These are phyloP conservation scores for Oxycera nigricornis DNA, from an alignment of 2,888 invertebrate genomes.

Conservation along the genomic window DNA sequence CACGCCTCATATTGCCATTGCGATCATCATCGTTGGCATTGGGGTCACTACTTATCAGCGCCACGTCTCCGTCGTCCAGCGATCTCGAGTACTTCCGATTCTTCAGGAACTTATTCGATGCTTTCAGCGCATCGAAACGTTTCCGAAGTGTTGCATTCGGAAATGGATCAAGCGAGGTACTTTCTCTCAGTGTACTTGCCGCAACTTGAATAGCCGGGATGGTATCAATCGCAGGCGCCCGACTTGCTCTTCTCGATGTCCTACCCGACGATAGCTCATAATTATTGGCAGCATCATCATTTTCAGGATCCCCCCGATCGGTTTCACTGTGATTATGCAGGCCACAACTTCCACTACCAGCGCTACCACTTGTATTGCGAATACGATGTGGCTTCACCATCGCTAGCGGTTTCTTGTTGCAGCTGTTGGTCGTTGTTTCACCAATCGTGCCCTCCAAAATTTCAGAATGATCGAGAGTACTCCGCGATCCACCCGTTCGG, in stretches of 20 bases:
- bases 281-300: constrained; percentile 50
- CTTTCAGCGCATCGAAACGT: constrained; percentile 54
- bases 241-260: constrained; percentile 52
- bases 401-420: constrained; percentile 58
- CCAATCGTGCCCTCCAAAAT: constrained; percentile 57
- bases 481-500: constrained; percentile 51
- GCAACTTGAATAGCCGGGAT: background rate
- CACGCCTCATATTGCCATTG: background rate
- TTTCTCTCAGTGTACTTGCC: constrained; percentile 64
- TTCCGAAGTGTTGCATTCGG: constrained; percentile 60
- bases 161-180: constrained; percentile 72
- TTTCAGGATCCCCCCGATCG: background rate
- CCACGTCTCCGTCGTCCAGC: constrained; percentile 55
- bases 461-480: constrained; percentile 62
- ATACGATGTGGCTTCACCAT: constrained; percentile 63
- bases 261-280: constrained; percentile 48
- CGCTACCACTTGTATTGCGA: constrained; percentile 64
- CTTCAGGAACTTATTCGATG: constrained; percentile 58
- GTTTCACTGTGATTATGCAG: background rate
- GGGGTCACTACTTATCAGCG: constrained; percentile 49
- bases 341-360: constrained; percentile 55
- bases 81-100: constrained; percentile 57
- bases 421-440: constrained; percentile 53
- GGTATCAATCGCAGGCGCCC: constrained; percentile 39
- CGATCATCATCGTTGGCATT: constrained; percentile 32